These are phyloP conservation scores for Mesembrinibis cayennensis DNA, from an alignment of 2,113 vertebrate genomes.

Conservation along the genomic window DNA sequence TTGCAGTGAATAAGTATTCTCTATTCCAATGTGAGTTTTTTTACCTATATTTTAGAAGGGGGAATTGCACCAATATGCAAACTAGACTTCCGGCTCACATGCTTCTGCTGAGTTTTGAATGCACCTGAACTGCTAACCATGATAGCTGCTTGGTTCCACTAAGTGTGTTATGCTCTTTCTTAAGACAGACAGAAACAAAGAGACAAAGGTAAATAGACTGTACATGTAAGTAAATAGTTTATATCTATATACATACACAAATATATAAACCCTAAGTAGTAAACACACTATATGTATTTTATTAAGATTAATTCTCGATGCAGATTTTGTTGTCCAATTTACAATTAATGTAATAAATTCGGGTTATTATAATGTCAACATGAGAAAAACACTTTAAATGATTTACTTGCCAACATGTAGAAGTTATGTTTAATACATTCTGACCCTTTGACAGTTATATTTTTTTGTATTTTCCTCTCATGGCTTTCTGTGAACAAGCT, in stretches of 20 bases:
- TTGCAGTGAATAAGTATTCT: not conserved
- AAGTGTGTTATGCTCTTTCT: not conserved
- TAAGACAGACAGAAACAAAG: not conserved
- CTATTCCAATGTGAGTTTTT: not conserved
- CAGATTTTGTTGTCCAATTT: not conserved
- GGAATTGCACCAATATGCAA: not conserved
- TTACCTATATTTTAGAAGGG: not conserved
- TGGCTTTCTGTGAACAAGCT: conserved; percentile 74
- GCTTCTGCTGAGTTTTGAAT: not conserved
- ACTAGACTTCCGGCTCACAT: not conserved
- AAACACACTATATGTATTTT: not conserved
- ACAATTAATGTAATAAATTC: not conserved
- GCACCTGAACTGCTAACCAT: not conserved
- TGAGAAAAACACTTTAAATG: conserved; percentile 57
- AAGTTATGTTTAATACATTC: conserved; percentile 76
- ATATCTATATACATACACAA: not conserved
- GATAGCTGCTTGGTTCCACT: not conserved
- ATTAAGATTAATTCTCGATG: not conserved
- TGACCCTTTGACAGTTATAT: conserved; percentile 63
- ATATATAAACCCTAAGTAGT: not conserved
- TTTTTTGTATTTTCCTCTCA: conserved; percentile 76
- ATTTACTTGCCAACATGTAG: conserved; percentile 88
- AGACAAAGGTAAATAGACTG: not conserved
- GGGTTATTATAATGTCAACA: not conserved
- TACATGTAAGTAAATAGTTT: not conserved